A percentile compares a stretch with the other conserved stretches of the same genome.
These are phyloP conservation scores for Jordanella pulchra DNA, from an alignment of 2,797 vertebrate genomes.

Conservation along the genomic window DNA sequence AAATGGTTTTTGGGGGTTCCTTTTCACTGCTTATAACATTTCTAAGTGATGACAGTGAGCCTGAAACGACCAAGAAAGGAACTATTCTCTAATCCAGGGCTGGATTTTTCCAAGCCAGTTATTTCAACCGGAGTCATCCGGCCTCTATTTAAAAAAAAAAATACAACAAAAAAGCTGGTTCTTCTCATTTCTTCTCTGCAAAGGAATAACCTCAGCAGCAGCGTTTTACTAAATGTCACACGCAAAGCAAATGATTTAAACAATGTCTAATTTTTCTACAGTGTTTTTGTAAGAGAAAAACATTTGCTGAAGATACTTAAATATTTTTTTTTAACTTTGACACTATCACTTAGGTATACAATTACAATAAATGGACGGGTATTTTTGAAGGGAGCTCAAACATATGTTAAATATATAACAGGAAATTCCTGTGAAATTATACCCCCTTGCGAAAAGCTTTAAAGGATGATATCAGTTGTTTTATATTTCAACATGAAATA, in stretches of 20 bases:
- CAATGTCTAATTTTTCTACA: neutral
- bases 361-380: neutral
- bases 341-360: neutral
- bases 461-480: neutral
- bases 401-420: neutral
- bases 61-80: conserved; percentile 1
- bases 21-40: conserved; percentile 9
- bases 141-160: too few species aligned
- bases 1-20: conserved; percentile 9
- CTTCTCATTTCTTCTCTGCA: neutral
- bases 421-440: neutral
- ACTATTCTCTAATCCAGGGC: conserved; percentile 2
- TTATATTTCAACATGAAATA: neutral
- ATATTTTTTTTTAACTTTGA: neutral
- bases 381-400: neutral
- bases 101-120: conserved; percentile 2
- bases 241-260: neutral
- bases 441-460: neutral
- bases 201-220: neutral
- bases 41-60: conserved; percentile 31
- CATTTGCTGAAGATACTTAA: neutral
- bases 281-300: neutral
- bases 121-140: conserved; percentile 16
- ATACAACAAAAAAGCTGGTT: too few species aligned
- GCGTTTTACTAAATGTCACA: neutral